phyloP scores from a whole-genome alignment of 2,113 vertebrate species.

The Chloropsis cyanopogon region DNA sequence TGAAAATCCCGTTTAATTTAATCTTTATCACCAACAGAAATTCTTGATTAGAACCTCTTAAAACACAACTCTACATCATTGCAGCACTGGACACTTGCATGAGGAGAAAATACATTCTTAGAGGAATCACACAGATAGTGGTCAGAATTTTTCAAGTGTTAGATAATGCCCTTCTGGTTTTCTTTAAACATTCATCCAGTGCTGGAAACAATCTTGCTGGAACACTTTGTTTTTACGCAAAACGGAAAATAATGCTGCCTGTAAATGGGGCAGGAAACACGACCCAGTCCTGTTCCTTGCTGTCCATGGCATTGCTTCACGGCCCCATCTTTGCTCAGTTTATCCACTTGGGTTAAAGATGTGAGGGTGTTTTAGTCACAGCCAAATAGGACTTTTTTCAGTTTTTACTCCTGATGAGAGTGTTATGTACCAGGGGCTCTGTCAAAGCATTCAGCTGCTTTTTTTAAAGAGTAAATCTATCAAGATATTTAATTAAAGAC shows the following conservation, averaged over 20 bases:
- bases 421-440: not conserved
- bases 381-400: not conserved
- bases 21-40: not conserved
- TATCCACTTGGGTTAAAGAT: not conserved
- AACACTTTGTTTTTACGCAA: not conserved
- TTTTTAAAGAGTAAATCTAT: not conserved
- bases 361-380: not conserved
- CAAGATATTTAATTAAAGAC: not conserved
- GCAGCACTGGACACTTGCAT: not conserved
- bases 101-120: not conserved
- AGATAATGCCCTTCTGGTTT: not conserved
- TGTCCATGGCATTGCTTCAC: fast-evolving
- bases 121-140: not conserved
- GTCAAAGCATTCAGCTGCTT: not conserved
- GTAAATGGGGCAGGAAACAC: not conserved
- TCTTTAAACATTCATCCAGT: not conserved
- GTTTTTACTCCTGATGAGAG: not conserved
- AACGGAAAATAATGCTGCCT: not conserved
- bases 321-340: not conserved
- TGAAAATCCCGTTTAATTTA: not conserved
- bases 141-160: not conserved
- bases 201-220: fast-evolving
- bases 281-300: fast-evolving
- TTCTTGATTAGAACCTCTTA: not conserved
- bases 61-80: not conserved